A percentile compares a stretch with the other conserved stretches of the same genome.
Evolutionary conservation across 37 sponge, comb jelly and placozoan species (phyloP).

Genomic region (Tethya wilhelma): DNA sequence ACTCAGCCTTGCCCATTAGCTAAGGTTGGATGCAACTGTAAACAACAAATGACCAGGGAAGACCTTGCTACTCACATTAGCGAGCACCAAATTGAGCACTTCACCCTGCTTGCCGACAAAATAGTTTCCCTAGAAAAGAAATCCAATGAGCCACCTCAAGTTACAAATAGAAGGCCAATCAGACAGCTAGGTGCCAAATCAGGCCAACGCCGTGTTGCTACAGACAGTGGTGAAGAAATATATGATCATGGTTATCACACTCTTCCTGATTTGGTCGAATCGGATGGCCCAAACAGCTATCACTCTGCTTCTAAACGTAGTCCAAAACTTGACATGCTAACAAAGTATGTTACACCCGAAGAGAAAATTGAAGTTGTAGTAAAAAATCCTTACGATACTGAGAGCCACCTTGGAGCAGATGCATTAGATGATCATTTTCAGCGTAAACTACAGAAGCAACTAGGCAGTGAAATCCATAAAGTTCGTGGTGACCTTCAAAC

Average conservation of each 20-base stretch:
- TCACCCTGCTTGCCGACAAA: not conserved
- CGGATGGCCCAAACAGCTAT: not conserved
- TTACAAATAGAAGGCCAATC: too few relatives aligned
- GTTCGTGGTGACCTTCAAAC: too few relatives aligned
- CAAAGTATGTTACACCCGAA: too few relatives aligned
- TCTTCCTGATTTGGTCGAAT: not conserved
- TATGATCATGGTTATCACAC: not conserved
- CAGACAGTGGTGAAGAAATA: not conserved
- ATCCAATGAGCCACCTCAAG: too few relatives aligned
- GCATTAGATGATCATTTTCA: too few relatives aligned
- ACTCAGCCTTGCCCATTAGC: conserved; percentile 19
- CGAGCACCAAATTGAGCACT: not conserved
- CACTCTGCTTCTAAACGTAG: not conserved
- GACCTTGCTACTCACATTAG: not conserved
- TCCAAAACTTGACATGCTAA: not conserved
- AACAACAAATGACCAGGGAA: not conserved
- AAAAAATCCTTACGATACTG: too few relatives aligned
- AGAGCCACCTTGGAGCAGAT: too few relatives aligned
- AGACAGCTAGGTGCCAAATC: too few relatives aligned
- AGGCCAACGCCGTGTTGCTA: not conserved
- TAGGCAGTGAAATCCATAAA: too few relatives aligned
- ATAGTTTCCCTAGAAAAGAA: not conserved
- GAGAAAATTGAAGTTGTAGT: too few relatives aligned
- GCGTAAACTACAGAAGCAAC: too few relatives aligned
- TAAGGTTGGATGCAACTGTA: not conserved